Base-by-base conservation (phyloP, 2,888 invertebrate species). In the Nemotelus pantherinus region DNA sequence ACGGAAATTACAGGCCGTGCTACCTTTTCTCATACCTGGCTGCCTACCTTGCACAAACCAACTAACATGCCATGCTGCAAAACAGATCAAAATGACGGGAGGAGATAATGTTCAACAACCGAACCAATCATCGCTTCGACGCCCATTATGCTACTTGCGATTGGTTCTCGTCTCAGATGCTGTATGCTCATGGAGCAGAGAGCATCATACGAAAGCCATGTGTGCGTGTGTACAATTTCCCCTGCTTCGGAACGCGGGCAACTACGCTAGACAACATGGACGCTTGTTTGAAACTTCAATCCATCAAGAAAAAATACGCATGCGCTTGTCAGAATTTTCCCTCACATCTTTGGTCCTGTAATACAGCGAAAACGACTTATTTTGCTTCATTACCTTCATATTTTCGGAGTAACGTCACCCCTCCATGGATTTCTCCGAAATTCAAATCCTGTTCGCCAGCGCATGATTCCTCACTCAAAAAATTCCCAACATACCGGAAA, bases 1-100 rank as follows among this genome's bases (percentile, higher is more conserved):
- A 74, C 60, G 74, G 74, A 74, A 74, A 74, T 74, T 74, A 63
- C 74, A 74, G 63, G 39, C 39, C 58, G 6, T 7, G 25, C 58
- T 58, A 2, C 60, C 63, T 60, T 41, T 39, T 9, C 74, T 48
- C 74, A 74, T 74, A 74, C 74, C 74, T 74, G 74, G 2, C 43
- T 5, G 58, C 3, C 70, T 53, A 70, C 70, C 70, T 70, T 53
- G 43, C 65, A 45, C n/a, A 39, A 43, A 55, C 68, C 48, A 41
- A 7, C 2, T 7, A 39, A 53, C 53, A 4, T 2, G 50, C 55
- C 70, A 41, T 43, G n/a, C 65, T n/a, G 10, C 67, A 48, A 67
- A 48, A 25, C 48, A 2, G 25, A 48, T 67, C 67, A n/a, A 2
- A 67, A 7, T 50, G n/a, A 48, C 50, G 9, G 39, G 3, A 9